Conservation (phyloP, 2,888 invertebrate species). For the Oxycera nigricornis region DNA sequence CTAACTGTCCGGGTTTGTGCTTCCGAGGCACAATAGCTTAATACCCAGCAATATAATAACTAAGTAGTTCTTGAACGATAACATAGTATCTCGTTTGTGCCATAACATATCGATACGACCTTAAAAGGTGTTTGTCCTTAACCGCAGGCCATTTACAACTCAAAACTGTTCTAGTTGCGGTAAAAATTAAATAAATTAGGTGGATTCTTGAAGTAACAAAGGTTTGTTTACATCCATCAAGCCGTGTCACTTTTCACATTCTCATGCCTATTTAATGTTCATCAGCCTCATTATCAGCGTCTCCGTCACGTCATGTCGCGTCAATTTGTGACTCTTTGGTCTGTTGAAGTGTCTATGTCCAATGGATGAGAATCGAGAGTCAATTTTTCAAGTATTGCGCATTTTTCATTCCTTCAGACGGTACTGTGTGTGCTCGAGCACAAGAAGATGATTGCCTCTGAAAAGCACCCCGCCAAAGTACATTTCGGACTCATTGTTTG, state of each 20-base stretch:
- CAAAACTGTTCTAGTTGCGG: constrained; percentile 3
- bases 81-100: constrained; percentile 41
- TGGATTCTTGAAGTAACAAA: constrained; percentile 44
- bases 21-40: no score
- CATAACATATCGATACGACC: constrained; percentile 41
- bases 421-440: background rate
- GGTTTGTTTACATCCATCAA: constrained; percentile 46
- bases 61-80: constrained; percentile 40
- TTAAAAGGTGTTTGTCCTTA: constrained; percentile 28
- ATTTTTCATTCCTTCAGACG: constrained; percentile 5
- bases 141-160: constrained; percentile 44
- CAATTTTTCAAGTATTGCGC: constrained; percentile 38
- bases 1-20: no score
- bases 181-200: constrained; percentile 45
- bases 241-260: constrained; percentile 39
- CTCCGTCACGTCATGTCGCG: constrained; percentile 32
- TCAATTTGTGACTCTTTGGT: constrained; percentile 31
- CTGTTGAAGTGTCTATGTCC: background rate
- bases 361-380: constrained; percentile 7
- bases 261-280: constrained; percentile 37
- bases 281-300: constrained; percentile 34
- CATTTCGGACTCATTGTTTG: constrained; percentile 26
- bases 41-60: no score
- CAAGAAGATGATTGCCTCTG: constrained; percentile 4
- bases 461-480: constrained; percentile 5